A percentile compares a stretch with the other conserved stretches of the same genome.
Evolutionary conservation across 2,113 vertebrate genomes (phyloP).

Genomic region (Nettapus auritus): DNA sequence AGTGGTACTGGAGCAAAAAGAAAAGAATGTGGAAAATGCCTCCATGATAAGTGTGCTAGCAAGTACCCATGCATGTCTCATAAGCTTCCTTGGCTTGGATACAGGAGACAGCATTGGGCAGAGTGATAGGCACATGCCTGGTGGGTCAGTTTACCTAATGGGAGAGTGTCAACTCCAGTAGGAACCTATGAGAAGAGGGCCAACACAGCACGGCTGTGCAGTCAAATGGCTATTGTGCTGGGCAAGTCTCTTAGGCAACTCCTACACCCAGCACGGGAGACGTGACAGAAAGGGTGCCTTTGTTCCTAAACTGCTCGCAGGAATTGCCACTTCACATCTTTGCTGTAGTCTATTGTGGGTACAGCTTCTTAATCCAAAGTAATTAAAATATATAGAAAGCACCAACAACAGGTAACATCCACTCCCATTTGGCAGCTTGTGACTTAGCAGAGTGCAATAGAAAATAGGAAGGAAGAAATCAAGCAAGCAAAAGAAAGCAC

Average conservation of each 20-base stretch:
- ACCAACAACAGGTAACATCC: background rate
- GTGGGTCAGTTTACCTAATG: background rate
- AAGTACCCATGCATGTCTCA: background rate
- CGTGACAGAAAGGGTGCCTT: background rate
- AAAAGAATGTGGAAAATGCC: background rate
- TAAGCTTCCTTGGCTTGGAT: background rate
- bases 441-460: constrained; percentile 9
- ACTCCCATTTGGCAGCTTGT: background rate
- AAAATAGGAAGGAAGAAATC: background rate
- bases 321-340: background rate
- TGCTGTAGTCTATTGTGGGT: background rate
- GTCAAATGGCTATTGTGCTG: background rate
- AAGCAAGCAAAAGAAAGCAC: background rate
- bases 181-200: background rate
- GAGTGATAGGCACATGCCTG: background rate
- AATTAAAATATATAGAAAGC: constrained; percentile 14
- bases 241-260: background rate
- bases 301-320: background rate
- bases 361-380: background rate
- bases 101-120: background rate
- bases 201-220: background rate
- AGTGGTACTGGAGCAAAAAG: background rate
- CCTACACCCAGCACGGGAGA: background rate
- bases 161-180: background rate
- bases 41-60: background rate